These are phyloP conservation scores for Gadus macrocephalus DNA, from an alignment of 2,113 vertebrate genomes.

Conservation along the genomic window DNA sequence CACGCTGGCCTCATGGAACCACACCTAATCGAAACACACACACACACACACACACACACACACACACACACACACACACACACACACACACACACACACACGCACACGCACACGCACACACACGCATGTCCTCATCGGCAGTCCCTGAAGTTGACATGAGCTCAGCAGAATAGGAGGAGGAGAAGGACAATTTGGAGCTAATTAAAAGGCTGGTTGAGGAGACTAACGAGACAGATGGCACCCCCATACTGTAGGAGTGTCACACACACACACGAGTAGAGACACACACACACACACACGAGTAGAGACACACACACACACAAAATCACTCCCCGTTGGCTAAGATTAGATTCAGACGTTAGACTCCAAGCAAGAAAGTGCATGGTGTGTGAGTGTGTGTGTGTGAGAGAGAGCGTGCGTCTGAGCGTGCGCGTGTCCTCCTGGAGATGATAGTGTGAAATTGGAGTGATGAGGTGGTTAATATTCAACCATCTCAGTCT, in stretches of 20 bases:
- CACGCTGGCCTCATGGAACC: conserved; percentile 10
- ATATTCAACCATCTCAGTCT: too few species aligned
- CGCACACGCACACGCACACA: neutral
- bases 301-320: too few species aligned
- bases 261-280: conserved; percentile 9
- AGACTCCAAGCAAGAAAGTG: too few species aligned
- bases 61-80: conserved; percentile 17
- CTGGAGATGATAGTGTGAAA: neutral
- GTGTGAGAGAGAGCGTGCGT: conserved; percentile 22
- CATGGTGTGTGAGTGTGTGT: conserved; percentile 15
- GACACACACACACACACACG: too few species aligned
- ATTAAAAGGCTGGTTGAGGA: conserved; percentile 72
- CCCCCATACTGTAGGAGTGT: conserved; percentile 53
- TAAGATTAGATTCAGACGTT: conserved; percentile 45
- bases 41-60: conserved; percentile 12
- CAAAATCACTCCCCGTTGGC: conserved; percentile 53
- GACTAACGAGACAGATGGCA: conserved; percentile 76
- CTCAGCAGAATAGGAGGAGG: conserved; percentile 19
- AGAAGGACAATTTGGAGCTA: conserved; percentile 55
- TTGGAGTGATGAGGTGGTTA: too few species aligned
- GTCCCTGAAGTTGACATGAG: conserved; percentile 40
- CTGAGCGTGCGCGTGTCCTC: conserved; percentile 14
- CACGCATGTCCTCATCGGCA: conserved; percentile 6
- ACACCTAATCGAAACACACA: conserved; percentile 29
- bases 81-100: conserved; percentile 1